Evolutionary conservation across 2,113 vertebrate species (phyloP), one percentile per base, ranked within the genome.

Genomic region (Osmerus mordax): DNA sequence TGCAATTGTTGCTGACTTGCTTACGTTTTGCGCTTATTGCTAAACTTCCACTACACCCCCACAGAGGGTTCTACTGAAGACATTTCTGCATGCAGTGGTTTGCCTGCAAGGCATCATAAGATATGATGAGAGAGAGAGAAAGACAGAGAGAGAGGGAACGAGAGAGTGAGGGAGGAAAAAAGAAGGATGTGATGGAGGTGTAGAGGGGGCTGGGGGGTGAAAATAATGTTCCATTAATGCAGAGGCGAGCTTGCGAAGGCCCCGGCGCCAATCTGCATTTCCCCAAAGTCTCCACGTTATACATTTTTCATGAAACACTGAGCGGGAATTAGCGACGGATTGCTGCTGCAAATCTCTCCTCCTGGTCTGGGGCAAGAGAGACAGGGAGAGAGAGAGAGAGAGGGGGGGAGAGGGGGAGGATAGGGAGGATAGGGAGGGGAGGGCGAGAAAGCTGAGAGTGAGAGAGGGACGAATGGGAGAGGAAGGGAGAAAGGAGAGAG

Each of bases 221-320:
- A 80, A 84, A 82, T 85, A 84, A 87, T 81, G 86, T 87, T 87
- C 79, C 85, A 87, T 88, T 88, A 90, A 91, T 87, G 88, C 80
- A 83, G 83, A 86, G 81, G 78, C 82, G 75, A 66, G 76, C 87
- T 83, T 25, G 78, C 81, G 85, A 85, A 85, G 83, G 88, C 84
- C 86, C 86, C 80, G 77, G 84, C 72, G 41, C 83, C 87, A 87
- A 86, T 89, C 87, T 89, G 84, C 88, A 89, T 91, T 88, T 91
- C 91, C 90, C 88, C 64, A 83, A 86, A 91, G 88, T 85, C 85
- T 75, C 72, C 25, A 63, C 78, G 83, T 88, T 91, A 90, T 91
- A 89, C 90, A 92, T 92, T 91, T 91, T 92, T 92, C 90, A 92
- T 91, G 90, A 92, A 92, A 87, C 72, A 68, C 88, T 90, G 89